These are phyloP conservation scores for Chloroceryle inda DNA, from an alignment of 2,797 vertebrate genomes.

Conservation along the genomic window DNA sequence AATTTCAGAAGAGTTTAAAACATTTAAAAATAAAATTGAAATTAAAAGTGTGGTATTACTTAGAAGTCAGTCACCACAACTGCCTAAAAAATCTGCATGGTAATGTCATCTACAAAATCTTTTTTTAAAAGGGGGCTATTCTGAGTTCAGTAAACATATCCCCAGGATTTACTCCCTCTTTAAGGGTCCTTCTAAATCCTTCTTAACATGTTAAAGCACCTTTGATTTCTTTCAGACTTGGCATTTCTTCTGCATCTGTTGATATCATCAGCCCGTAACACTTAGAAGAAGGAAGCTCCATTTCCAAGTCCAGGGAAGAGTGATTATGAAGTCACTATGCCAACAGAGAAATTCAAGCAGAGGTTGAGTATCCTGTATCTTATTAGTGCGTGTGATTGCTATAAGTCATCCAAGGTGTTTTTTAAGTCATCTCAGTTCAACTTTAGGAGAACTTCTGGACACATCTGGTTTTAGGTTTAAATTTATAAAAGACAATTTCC, in stretches of 20 bases:
- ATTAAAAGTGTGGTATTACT: neutral
- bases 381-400: neutral
- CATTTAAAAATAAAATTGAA: neutral
- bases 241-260: neutral
- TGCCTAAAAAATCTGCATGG: neutral
- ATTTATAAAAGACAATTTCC: neutral
- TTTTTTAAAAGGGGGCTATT: neutral
- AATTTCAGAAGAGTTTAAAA: neutral
- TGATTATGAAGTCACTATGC: neutral
- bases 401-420: neutral
- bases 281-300: neutral
- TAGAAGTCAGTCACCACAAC: neutral
- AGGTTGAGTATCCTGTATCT: constrained; percentile 12
- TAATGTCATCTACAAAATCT: neutral
- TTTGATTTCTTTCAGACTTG: neutral
- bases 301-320: neutral
- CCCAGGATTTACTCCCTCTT: neutral
- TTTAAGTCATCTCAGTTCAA: constrained; percentile 12
- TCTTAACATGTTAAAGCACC: neutral
- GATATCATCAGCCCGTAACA: neutral
- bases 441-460: neutral
- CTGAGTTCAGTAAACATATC: neutral
- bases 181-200: neutral
- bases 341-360: constrained; percentile 27
- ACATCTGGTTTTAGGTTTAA: neutral